phyloP scores from a whole-genome alignment of 2,888 invertebrate species.

The Brassicogethes aeneus region DNA sequence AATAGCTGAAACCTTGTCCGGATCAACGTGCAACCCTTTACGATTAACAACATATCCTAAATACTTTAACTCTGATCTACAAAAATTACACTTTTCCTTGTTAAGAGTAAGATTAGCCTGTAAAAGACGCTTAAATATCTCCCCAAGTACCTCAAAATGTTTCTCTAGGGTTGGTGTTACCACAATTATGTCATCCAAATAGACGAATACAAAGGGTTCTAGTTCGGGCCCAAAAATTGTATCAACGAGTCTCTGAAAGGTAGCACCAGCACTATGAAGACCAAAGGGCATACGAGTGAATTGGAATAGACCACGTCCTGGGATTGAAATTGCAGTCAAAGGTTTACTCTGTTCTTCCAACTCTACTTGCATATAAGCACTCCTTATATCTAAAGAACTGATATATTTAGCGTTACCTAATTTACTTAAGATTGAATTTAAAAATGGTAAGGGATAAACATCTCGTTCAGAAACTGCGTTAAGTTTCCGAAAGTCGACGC shows the following conservation, averaged over 20 bases:
- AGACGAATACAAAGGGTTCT: slow-evolving; percentile 4
- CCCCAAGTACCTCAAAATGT: neutral
- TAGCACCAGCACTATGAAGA: no score
- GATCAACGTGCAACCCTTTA: neutral
- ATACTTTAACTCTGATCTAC: neutral
- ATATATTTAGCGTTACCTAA: slow-evolving; percentile 2
- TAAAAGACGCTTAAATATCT: neutral
- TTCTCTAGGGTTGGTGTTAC: no score
- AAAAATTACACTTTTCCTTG: no score
- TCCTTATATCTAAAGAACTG: slow-evolving; percentile 2
- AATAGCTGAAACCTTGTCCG: no score
- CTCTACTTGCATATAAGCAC: no score
- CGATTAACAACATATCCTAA: neutral
- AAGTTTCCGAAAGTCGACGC: no score
- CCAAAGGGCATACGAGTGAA: slow-evolving; percentile 7
- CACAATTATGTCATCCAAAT: no score
- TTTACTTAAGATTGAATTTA: neutral
- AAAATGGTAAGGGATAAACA: no score
- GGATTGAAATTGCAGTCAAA: no score
- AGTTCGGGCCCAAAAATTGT: slow-evolving; percentile 3
- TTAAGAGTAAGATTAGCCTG: no score
- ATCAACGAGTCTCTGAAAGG: slow-evolving; percentile 6
- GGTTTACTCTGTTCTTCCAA: neutral
- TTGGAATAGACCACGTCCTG: slow-evolving; percentile 3
- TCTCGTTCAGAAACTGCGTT: no score